These are phyloP conservation scores for Dendrophyllia cribrosa DNA, from an alignment of 64 coral and sea anemone genomes.

Conservation along the genomic window DNA sequence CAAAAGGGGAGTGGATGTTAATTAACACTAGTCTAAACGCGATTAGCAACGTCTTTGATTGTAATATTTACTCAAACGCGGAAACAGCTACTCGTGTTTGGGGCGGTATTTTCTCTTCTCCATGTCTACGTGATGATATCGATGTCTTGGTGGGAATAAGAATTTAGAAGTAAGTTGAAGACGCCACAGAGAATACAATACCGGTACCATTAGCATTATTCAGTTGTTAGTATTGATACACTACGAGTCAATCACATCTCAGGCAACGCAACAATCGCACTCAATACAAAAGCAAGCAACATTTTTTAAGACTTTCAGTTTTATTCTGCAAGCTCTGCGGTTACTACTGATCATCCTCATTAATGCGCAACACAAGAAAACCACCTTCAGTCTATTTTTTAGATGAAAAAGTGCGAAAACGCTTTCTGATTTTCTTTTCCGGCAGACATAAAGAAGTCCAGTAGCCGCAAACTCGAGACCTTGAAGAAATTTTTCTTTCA, in stretches of 20 bases:
- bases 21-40: constrained; percentile 32
- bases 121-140: constrained; percentile 39
- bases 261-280: constrained; percentile 34
- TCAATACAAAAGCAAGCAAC: constrained; percentile 49
- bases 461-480: no score
- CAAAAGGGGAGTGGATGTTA: constrained; percentile 47
- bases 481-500: no score
- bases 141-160: constrained; percentile 12
- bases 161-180: background rate
- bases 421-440: no score
- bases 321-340: no score
- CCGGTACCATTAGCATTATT: constrained; percentile 27
- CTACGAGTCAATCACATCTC: constrained; percentile 5
- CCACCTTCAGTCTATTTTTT: no score
- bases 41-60: background rate
- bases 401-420: no score
- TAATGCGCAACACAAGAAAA: no score
- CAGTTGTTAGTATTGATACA: constrained; percentile 40
- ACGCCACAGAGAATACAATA: constrained; percentile 42
- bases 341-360: no score
- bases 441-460: no score
- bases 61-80: constrained; percentile 37
- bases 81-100: background rate
- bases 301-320: no score
- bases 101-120: constrained; percentile 7